Evolutionary conservation across 2,113 vertebrate genomes (phyloP).

Genomic region (Opisthocomus hoazin): DNA sequence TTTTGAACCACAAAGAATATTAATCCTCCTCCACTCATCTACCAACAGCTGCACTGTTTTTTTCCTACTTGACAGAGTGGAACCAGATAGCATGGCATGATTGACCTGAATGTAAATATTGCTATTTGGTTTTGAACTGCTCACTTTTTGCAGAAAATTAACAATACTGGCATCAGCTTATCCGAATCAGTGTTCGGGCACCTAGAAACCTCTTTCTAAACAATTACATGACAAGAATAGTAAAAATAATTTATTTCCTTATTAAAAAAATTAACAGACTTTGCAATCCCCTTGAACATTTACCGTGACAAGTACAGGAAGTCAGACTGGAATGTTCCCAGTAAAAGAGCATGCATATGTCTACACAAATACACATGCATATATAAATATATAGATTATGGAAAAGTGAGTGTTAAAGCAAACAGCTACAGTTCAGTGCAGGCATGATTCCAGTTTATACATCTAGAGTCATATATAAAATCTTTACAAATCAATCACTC

Average conservation of each 20-base stretch:
- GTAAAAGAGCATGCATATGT: background rate
- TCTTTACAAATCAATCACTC: background rate
- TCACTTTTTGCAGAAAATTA: background rate
- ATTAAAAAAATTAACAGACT: background rate
- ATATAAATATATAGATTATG: background rate
- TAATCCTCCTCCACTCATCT: slow-evolving; percentile 53
- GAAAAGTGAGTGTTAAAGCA: background rate
- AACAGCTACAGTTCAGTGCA: background rate
- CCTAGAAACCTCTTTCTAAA: background rate
- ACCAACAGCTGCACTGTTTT: slow-evolving; percentile 54
- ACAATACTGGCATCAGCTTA: background rate
- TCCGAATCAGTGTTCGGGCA: background rate
- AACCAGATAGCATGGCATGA: background rate
- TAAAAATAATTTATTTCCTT: background rate
- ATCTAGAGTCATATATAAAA: background rate
- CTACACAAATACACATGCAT: background rate
- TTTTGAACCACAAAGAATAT: slow-evolving; percentile 61
- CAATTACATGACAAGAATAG: background rate
- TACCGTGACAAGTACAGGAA: background rate
- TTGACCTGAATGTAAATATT: slow-evolving; percentile 41
- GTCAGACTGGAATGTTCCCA: background rate
- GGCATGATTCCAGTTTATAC: background rate
- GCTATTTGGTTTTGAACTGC: background rate
- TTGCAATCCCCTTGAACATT: background rate
- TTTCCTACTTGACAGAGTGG: slow-evolving; percentile 6